Base-by-base conservation (phyloP, 2,888 invertebrate genomes). In the Rugalucina vietnamica region DNA sequence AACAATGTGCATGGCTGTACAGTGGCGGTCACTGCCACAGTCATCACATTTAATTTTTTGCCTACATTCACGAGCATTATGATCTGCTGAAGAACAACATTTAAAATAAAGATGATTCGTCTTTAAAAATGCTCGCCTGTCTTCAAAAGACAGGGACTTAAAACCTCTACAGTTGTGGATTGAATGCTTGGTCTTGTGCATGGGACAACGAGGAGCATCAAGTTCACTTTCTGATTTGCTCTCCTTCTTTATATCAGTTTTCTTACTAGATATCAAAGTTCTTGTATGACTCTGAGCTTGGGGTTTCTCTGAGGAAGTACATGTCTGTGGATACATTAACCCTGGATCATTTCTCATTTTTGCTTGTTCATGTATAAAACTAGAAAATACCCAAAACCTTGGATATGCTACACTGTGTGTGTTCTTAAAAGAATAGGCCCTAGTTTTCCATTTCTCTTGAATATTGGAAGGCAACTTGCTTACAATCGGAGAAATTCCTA, bases 371-470 rank as follows among this genome's bases (percentile, higher is more conserved):
- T 65, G 34, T 10, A 90, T 82, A 37, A 88, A 90, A 21, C 78
- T 54, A 0, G 73, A 79, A 65, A 90, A 88, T 0, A 85, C 50
- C 12, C 54, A 29, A 57, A 90, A 90, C 32, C 88, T 89, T 24
- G 88, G 89, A 75, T 76, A 89, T 0, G 81, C 0, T 12, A 87
- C 84, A 21, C n/a, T 21, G 36, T 88, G 37, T 1, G 43, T 43
- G n/a, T 50, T 54, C 65, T 88, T 90, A 49, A 88, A 89, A 0
- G 74, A 73, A 1, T 71, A 24, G 1, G 88, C 89, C 34, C 78
- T 72, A n/a, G 12, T 71, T 4, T 72, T 86, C 88, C 88, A 88
- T 43, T 86, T 90, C 27, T 87, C 84, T 50, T 88, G 85, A 1
- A 89, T 14, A 24, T 75, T 37, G 21, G 76, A 79, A 0, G 90